Base-by-base conservation (phyloP, 2,888 invertebrate species). In the Gortyna flavago region DNA sequence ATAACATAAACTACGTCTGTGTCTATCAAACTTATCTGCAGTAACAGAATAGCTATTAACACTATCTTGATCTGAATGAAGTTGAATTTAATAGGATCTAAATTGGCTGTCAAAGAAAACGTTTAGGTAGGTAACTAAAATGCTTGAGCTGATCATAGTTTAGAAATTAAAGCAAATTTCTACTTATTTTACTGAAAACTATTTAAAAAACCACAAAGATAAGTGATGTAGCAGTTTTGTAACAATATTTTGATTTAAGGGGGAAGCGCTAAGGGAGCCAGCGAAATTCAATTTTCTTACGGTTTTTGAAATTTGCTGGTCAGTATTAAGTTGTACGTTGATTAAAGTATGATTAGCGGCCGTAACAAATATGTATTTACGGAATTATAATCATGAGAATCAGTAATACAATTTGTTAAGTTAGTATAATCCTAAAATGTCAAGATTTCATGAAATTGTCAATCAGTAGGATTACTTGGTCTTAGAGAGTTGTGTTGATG, bases 21-120 rank as follows among this genome's bases (percentile, higher is more conserved):
- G 35, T 29, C 21, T 35, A 32, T 32, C n/a, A 65, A 44, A 76
- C 32, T 68, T 38, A 48, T 80, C 29, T 69, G 6, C 18, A 69
- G n/a, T 38, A 69, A 16, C 16, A 64, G n/a, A 77, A 9, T 35
- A 68, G 32, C n/a, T 59, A 32, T 59, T 61, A 77, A 38, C 29
- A 18, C n/a, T 51, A 79, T 79, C 61, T 77, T 62, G 35, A 70
- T 62, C 21, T 73, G n/a, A 41, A 51, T 51, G 51, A 72, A 48
- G 13, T 72, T 80, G 18, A 59, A 51, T 80, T 66, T 41, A 66
- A 73, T 59, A 51, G 32, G 7, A 66, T 73, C n/a, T 61, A 54
- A 81, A 79, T 74, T 35, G 59, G 16, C 35, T 67, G 51, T 66
- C 75, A 44, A 74, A 66, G 38, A 65, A 65, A 48, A 72, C 48